Percentiles rank a stretch among this genome's conserved stretches.
phyloP scores from a whole-genome alignment of 2,797 vertebrate species.

The Siniperca scherzeri region DNA sequence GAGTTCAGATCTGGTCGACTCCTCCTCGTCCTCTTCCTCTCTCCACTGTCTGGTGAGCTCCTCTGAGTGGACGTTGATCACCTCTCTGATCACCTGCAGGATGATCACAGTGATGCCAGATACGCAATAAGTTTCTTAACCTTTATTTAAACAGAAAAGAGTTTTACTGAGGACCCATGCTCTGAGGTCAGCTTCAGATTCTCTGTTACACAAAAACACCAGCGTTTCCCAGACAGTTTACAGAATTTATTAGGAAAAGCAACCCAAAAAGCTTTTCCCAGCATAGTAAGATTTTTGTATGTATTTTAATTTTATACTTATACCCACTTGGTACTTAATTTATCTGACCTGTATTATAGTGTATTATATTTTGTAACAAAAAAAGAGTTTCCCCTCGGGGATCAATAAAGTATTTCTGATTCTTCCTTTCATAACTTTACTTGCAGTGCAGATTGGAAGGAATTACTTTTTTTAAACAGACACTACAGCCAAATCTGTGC shows the following conservation, averaged over 20 bases:
- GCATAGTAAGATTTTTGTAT: background rate
- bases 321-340: no score
- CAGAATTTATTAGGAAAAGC: background rate
- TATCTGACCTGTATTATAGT: no score
- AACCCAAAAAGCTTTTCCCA: background rate
- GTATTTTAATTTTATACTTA: no score
- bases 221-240: background rate
- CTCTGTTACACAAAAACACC: background rate
- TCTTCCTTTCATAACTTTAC: no score
- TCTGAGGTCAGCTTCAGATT: background rate
- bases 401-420: no score
- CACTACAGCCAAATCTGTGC: no score
- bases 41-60: conserved; percentile 92
- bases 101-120: background rate
- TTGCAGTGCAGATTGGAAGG: no score
- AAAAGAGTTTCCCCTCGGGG: no score
- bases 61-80: conserved; percentile 95
- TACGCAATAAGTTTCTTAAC: fast-evolving
- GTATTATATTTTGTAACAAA: no score
- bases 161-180: fast-evolving
- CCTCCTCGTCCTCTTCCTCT: conserved; percentile 82
- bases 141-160: background rate
- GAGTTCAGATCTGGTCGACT: conserved; percentile 41
- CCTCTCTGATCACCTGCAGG: conserved; percentile 94
- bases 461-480: no score